phyloP scores from a whole-genome alignment of 2,113 vertebrate species.

The Sylvia atricapilla region DNA sequence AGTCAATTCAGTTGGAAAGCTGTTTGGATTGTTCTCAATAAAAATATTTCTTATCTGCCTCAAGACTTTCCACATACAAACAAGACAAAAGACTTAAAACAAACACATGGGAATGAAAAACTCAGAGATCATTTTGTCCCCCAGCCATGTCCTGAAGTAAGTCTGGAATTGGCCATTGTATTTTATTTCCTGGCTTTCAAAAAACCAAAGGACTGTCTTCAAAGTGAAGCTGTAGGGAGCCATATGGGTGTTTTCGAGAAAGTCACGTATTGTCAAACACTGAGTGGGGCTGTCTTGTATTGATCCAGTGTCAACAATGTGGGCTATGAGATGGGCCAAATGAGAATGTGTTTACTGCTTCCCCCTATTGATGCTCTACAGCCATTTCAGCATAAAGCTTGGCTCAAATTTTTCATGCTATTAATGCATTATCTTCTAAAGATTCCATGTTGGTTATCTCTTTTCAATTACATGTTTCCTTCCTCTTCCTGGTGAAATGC shows the following conservation, averaged over 20 bases:
- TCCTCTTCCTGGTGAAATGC: not conserved
- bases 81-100: not conserved
- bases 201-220: not conserved
- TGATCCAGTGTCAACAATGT: not conserved
- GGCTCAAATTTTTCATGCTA: not conserved
- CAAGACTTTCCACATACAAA: not conserved
- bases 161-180: conserved; percentile 16
- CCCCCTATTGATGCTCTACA: not conserved
- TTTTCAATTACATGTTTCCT: not conserved
- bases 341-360: not conserved
- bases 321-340: not conserved
- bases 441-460: not conserved
- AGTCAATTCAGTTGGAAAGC: not conserved
- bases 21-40: not conserved
- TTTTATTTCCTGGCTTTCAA: conserved; percentile 25
- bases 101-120: not conserved
- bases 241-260: not conserved
- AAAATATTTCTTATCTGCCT: conserved; percentile 23
- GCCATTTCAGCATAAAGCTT: not conserved
- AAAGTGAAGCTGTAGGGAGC: conserved; percentile 37
- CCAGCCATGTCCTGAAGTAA: not conserved
- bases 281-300: not conserved
- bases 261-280: not conserved
- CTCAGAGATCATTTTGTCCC: not conserved
- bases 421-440: not conserved